Base-by-base conservation (phyloP, 2,888 invertebrate species). In the Plagiodera versicolora region DNA sequence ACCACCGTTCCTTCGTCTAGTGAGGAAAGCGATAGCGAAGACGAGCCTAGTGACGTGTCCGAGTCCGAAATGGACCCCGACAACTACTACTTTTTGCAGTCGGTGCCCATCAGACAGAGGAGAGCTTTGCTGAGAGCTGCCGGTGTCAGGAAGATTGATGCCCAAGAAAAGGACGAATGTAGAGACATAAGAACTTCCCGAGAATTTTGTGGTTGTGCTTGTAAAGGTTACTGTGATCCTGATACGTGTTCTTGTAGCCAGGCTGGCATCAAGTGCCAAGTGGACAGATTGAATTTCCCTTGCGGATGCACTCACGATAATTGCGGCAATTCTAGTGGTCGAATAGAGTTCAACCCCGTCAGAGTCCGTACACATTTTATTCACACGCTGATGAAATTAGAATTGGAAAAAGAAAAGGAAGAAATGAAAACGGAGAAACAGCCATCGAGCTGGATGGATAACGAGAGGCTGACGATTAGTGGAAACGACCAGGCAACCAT, bases 211-310 rank as follows among this genome's bases (percentile, higher is more conserved):
- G 96, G 96, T 45, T 96, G 96, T 79, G 89, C 90, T 49, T 96
- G 96, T 77, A 91, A 94, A 79, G 92, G 92, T 53, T 90, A 90
- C 75, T 98, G 98, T 82, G 94, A 95, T 83, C 98, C 98, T 1
- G 95, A 95, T 73, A 94, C 90, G 18, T 98, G 98, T 80, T 90
- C 92, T 14, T 98, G 98, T 82, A 94, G 95, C 78, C 88, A 92
- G 76, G 93, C 93, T 47, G 96, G 95, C 64, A 98, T 98, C 69
- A 95, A 97, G 83, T 98, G 98, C 79, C 97, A 97, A 85, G 97
- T 98, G 56, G 98, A 98, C 81, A 87, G 98, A 63, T 85, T 94
- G 63, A 95, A 94, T 76, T 98, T 98, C 77, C 98, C 98, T 0
- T 98, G 98, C 79, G 96, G 97, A 10, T 98, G 98, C 80, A 91